Evolutionary conservation across 2,888 invertebrate species (phyloP).

Genomic region (Ophonus ardosiacus): DNA sequence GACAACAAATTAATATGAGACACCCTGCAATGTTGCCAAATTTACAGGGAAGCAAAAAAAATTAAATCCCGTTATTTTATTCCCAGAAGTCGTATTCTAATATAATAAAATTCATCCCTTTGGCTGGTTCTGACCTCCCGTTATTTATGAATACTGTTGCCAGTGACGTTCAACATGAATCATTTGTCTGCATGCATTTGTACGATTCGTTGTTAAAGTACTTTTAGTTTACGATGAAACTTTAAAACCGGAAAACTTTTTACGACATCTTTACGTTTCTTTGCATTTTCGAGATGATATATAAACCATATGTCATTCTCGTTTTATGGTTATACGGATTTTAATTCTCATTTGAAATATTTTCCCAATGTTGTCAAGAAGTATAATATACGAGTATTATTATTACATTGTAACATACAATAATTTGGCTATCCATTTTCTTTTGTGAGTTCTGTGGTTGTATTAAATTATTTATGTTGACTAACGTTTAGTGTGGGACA

Average conservation of each 20-base stretch:
- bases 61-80: no score
- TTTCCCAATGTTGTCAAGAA: neutral
- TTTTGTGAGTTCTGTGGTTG: neutral
- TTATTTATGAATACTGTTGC: constrained; percentile 24
- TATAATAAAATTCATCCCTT: neutral
- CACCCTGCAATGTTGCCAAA: no score
- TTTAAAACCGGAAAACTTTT: constrained; percentile 8
- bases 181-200: neutral
- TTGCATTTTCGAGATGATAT: neutral
- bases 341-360: neutral
- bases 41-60: no score
- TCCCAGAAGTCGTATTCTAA: no score
- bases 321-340: neutral
- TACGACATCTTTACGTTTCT: neutral
- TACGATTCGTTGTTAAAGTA: constrained; percentile 8
- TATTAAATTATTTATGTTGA: neutral
- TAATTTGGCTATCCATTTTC: neutral
- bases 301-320: neutral
- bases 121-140: neutral
- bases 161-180: neutral
- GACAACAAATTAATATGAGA: no score
- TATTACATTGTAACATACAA: neutral
- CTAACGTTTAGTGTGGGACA: no score
- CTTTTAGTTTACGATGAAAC: constrained; percentile 20
- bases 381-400: neutral